These are phyloP conservation scores for Brachionus rubens DNA, from an alignment of 1,140 invertebrate genomes.

Conservation along the genomic window DNA sequence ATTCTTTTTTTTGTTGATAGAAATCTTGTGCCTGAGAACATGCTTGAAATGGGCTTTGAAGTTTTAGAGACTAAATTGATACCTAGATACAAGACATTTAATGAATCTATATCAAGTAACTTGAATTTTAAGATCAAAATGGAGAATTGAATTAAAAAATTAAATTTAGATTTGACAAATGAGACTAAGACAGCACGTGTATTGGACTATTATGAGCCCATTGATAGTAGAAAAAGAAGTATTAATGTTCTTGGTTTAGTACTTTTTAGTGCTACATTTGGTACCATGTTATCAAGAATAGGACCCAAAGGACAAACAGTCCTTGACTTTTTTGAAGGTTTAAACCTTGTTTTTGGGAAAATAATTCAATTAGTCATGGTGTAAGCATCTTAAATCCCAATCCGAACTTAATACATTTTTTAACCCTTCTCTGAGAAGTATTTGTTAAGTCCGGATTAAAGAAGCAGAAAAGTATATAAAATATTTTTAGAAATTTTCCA, in stretches of 20 bases:
- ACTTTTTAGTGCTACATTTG: slow-evolving; percentile 50
- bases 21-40: slow-evolving; percentile 50
- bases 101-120: background rate
- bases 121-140: too few species aligned
- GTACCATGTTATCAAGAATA: slow-evolving; percentile 48
- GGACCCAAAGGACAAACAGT: slow-evolving; percentile 50
- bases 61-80: background rate
- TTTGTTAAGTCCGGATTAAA: too few species aligned
- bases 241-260: slow-evolving; percentile 51
- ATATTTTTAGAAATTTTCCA: too few species aligned
- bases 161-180: background rate
- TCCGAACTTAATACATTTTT: too few species aligned
- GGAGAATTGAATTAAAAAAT: background rate
- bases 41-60: slow-evolving; percentile 49
- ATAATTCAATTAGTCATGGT: slow-evolving; percentile 49
- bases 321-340: slow-evolving; percentile 49
- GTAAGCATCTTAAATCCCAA: too few species aligned
- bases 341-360: slow-evolving; percentile 49
- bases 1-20: background rate
- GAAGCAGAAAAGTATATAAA: too few species aligned
- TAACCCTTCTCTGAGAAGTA: too few species aligned
- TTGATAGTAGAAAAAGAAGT: slow-evolving; percentile 32
- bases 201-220: background rate
- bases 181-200: background rate
- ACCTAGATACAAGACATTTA: slow-evolving; percentile 43